phyloP scores from a whole-genome alignment of 2,113 vertebrate genomes.

The Notiomystis cincta region DNA sequence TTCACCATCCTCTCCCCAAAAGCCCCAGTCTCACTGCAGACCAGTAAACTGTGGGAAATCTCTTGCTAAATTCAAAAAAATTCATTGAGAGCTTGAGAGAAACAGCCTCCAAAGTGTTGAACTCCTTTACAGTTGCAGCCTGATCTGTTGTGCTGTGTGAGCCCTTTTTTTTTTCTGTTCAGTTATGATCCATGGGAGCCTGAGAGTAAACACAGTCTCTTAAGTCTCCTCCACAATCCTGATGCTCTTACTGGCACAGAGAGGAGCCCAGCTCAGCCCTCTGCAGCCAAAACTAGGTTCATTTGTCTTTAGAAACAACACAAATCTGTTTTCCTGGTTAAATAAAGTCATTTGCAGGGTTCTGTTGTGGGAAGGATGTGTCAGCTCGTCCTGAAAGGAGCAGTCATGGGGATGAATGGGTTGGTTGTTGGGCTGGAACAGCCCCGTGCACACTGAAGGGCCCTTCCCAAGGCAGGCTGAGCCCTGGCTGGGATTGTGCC shows the following conservation, averaged over 20 bases:
- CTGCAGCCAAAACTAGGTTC: neutral
- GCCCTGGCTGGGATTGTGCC: neutral
- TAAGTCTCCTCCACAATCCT: neutral
- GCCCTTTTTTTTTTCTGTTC: neutral
- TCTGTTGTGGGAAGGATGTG: neutral
- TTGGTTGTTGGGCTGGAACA: neutral
- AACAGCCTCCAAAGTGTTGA: neutral
- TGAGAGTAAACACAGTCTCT: conserved; percentile 10
- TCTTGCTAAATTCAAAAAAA: neutral
- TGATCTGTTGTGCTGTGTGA: neutral
- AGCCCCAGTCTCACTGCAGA: neutral
- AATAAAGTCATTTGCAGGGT: conserved; percentile 30
- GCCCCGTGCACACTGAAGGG: neutral
- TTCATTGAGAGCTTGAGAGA: neutral
- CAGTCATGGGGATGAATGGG: conserved; percentile 15
- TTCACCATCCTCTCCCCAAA: neutral
- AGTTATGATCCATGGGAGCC: neutral
- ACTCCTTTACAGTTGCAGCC: neutral
- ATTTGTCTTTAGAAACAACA: conserved; percentile 19
- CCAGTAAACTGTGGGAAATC: neutral
- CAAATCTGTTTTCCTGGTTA: conserved; percentile 38
- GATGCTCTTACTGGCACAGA: neutral
- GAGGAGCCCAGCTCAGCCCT: neutral
- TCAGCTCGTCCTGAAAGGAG: neutral
- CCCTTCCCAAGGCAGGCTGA: neutral